These are phyloP conservation scores for Linnaemya tessellans DNA, from an alignment of 2,888 invertebrate species.

Conservation along the genomic window DNA sequence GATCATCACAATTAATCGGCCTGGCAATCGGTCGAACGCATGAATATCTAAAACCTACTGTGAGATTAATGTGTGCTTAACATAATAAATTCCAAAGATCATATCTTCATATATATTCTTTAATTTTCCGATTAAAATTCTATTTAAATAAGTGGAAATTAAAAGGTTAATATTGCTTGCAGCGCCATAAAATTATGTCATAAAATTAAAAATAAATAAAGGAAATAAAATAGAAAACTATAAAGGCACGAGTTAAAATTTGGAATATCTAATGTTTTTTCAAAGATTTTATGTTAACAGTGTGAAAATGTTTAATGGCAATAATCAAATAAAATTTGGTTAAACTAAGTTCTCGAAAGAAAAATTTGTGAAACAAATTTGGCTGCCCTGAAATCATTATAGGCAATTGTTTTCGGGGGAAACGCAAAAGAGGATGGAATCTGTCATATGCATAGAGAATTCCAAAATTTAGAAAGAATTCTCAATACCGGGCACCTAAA, in stretches of 20 bases:
- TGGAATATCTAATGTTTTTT: slow-evolving; percentile 15
- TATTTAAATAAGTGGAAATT: slow-evolving; percentile 35
- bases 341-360: too few relatives aligned
- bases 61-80: slow-evolving; percentile 1
- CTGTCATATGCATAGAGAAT: too few relatives aligned
- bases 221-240: background rate
- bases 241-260: slow-evolving; percentile 48
- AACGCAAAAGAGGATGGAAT: too few relatives aligned
- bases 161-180: background rate
- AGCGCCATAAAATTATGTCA: slow-evolving; percentile 2
- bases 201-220: background rate
- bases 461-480: too few relatives aligned
- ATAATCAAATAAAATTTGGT: too few relatives aligned
- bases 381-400: too few relatives aligned
- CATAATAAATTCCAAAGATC: slow-evolving; percentile 38
- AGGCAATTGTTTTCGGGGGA: too few relatives aligned
- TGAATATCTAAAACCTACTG: background rate
- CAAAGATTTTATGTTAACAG: slow-evolving; percentile 31
- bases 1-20: background rate
- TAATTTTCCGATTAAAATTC: slow-evolving; percentile 4
- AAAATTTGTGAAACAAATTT: too few relatives aligned
- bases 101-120: slow-evolving; percentile 44
- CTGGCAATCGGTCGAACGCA: background rate
- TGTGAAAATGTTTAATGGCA: slow-evolving; percentile 21
- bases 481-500: too few relatives aligned